These are phyloP conservation scores for Lymantria monacha DNA, from an alignment of 2,888 invertebrate species.

Conservation along the genomic window DNA sequence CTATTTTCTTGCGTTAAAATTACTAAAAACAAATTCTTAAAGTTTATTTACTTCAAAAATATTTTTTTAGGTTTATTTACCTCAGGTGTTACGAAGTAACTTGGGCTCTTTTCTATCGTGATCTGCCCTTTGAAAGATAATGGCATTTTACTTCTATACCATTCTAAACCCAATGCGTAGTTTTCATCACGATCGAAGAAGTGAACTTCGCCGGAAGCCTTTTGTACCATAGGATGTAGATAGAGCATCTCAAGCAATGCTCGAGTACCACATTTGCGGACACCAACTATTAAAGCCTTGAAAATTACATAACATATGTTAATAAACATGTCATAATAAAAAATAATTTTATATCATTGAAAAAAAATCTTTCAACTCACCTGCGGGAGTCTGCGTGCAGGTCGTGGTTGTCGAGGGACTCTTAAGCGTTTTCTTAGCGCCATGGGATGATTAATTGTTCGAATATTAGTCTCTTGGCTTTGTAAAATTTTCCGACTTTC, in stretches of 20 bases:
- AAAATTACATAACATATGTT: slow-evolving; percentile 9
- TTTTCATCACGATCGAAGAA: slow-evolving; percentile 98
- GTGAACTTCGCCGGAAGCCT: slow-evolving; percentile 97
- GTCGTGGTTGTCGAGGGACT: slow-evolving; percentile 63
- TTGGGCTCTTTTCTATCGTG: slow-evolving; percentile 98
- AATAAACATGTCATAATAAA: neutral
- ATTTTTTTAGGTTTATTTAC: slow-evolving; percentile 79
- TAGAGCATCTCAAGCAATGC: slow-evolving; percentile 98
- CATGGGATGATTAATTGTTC: slow-evolving; percentile 76
- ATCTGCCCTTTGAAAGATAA: slow-evolving; percentile 95
- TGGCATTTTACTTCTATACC: slow-evolving; percentile 98
- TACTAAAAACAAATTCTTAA: no score
- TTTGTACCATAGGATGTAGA: slow-evolving; percentile 95
- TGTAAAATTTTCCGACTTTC: slow-evolving; percentile 72
- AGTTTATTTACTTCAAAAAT: no score
- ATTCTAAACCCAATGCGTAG: slow-evolving; percentile 94
- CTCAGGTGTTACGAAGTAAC: slow-evolving; percentile 97
- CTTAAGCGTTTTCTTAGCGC: slow-evolving; percentile 67
- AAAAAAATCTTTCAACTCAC: slow-evolving; percentile 44
- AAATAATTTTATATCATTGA: neutral
- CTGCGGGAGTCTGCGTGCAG: slow-evolving; percentile 79
- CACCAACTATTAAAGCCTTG: slow-evolving; percentile 95
- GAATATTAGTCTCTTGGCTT: slow-evolving; percentile 68
- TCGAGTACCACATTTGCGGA: slow-evolving; percentile 97
- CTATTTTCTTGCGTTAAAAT: neutral